phyloP scores from a whole-genome alignment of 2,888 invertebrate species.

The Callinectes sapidus region DNA sequence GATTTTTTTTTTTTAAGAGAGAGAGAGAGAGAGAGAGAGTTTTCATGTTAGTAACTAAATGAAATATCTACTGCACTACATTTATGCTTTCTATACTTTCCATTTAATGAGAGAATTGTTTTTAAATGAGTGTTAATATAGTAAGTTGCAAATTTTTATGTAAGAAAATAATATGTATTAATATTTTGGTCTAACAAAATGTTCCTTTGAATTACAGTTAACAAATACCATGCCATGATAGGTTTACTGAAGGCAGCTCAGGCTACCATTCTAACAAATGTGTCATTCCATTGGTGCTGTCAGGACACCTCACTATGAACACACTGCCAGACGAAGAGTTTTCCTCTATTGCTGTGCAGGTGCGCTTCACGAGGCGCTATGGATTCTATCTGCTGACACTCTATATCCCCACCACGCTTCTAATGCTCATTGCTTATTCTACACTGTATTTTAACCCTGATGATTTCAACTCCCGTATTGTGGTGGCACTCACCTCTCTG shows the following conservation, averaged over 20 bases:
- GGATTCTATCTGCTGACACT: conserved; percentile 77
- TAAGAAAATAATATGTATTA: background rate
- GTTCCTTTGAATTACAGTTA: background rate
- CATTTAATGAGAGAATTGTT: too few relatives aligned
- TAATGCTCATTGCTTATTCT: conserved; percentile 70
- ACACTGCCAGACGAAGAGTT: conserved; percentile 43
- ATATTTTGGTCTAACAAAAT: too few relatives aligned
- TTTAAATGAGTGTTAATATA: too few relatives aligned
- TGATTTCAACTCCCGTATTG: conserved; percentile 82
- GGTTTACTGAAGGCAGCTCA: background rate
- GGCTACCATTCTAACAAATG: background rate
- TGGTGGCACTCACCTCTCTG: conserved; percentile 69
- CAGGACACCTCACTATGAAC: conserved; percentile 53
- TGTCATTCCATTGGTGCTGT: background rate
- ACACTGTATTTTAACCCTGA: conserved; percentile 69
- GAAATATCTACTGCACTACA: too few relatives aligned
- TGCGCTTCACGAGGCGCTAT: conserved; percentile 64
- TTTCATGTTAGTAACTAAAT: too few relatives aligned
- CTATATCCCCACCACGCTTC: conserved; percentile 76
- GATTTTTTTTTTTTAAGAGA: too few relatives aligned
- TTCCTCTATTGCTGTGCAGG: conserved; percentile 60
- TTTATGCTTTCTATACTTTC: too few relatives aligned
- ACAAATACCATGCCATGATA: background rate
- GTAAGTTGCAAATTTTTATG: background rate
- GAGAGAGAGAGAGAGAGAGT: background rate